Evolutionary conservation across 2,888 invertebrate species (phyloP), one percentile per base, ranked within the genome.

Genomic region (Acronicta leporina): DNA sequence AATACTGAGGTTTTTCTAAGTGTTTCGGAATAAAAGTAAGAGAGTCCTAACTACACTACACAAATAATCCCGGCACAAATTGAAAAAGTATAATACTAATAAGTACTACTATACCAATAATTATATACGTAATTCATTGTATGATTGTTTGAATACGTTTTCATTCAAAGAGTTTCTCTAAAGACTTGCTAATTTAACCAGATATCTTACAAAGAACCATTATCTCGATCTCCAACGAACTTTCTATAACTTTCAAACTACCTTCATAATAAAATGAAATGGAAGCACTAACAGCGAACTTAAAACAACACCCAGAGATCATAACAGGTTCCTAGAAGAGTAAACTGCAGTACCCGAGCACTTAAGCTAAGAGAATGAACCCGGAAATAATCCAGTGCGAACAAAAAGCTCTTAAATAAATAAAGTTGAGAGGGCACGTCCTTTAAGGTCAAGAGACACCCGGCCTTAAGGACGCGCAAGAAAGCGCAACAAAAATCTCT

Each of bases 331-430:
- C 43, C 41, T 46, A 46, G 16, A 52, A 51, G 53, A 58, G 48
- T 44, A 52, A 55, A 53, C 46, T 50, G 40, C 43, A 55, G 65
- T 59, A 46, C 55, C 45, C 14, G 51, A 20, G 53, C 62, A 74
- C 71, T 73, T 57, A 46, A 44, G 47, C 46, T 56, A 70, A 66
- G 43, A 66, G 67, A 63, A 67, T 53, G 55, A 48, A 53, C 58
- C 41, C 62, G 73, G 76, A 74, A 68, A 73, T 61, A 61, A 57
- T 73, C 48, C 58, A 54, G 53, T 58, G 45, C 33, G 54, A 62
- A 50, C 42, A 48, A 74, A n/a, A 74, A 75, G 69, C 74, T 74
- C 76, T 75, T 73, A 73, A 75, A 63, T 69, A 73, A 69, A 75
- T 63, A 76, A 75, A 63, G 44, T 64, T 52, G 49, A 47, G 56